phyloP scores from a whole-genome alignment of 2,888 invertebrate species.

The Melangyna quadrimaculata region DNA sequence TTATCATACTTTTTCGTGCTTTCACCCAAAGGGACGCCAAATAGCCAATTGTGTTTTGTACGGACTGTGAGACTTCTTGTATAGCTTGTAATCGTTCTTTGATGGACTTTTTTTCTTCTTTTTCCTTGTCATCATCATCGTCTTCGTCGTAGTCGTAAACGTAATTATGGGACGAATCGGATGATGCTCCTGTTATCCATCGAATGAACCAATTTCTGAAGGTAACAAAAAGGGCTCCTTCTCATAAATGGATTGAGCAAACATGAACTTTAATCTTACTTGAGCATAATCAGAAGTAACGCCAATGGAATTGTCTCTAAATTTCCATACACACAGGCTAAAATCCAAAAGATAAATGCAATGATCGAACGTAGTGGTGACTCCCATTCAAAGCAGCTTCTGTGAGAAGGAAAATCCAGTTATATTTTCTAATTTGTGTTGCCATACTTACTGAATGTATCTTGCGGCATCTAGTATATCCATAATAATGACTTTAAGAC shows the following conservation, averaged over 20 bases:
- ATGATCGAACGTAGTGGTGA: conserved; percentile 91
- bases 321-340: conserved; percentile 96
- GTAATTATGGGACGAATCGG: conserved; percentile 79
- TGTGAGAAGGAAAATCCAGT: conserved; percentile 78
- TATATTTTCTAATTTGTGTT: background rate
- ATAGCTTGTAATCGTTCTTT: conserved; percentile 96
- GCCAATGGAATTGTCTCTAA: conserved; percentile 96
- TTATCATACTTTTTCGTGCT: conserved; percentile 93
- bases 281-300: conserved; percentile 89
- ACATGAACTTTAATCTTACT: conserved; percentile 80
- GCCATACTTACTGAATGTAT: conserved; percentile 91
- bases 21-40: conserved; percentile 96
- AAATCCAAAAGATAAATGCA: conserved; percentile 92
- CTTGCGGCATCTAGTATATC: conserved; percentile 94
- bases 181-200: conserved; percentile 78
- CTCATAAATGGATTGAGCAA: background rate
- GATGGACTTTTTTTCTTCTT: conserved; percentile 97
- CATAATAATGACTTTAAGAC: conserved; percentile 94
- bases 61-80: conserved; percentile 97
- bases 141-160: conserved; percentile 88
- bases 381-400: conserved; percentile 99
- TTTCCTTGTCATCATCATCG: conserved; percentile 95
- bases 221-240: background rate
- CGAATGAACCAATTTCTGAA: conserved; percentile 80
- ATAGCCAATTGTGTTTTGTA: conserved; percentile 97